Conservation (phyloP, 2,797 vertebrate species). For the Typhlichthys eigenmanni region DNA sequence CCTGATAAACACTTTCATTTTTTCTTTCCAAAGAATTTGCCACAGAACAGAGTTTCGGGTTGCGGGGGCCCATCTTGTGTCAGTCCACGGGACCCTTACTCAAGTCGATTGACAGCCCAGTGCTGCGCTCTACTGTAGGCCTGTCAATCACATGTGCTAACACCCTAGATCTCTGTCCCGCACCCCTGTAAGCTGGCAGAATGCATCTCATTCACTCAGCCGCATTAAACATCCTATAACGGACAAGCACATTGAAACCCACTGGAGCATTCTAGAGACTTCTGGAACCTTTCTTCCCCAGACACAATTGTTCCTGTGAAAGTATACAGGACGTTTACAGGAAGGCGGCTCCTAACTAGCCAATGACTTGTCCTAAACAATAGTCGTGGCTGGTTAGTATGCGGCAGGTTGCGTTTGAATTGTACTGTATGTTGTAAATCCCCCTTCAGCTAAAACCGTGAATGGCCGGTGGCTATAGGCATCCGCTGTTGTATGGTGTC, state of each 20-base stretch:
- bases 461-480: slow-evolving; percentile 55
- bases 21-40: slow-evolving; percentile 30
- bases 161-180: slow-evolving; percentile 57
- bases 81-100: slow-evolving; percentile 41
- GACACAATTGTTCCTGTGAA: slow-evolving; percentile 60
- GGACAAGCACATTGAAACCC: slow-evolving; percentile 66
- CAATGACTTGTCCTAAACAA: slow-evolving; percentile 65
- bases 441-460: slow-evolving; percentile 53
- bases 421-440: slow-evolving; percentile 63
- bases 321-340: slow-evolving; percentile 57
- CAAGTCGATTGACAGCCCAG: slow-evolving; percentile 54
- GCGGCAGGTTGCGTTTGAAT: slow-evolving; percentile 47
- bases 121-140: slow-evolving; percentile 43
- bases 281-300: slow-evolving; percentile 61
- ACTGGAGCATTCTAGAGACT: slow-evolving; percentile 71
- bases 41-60: slow-evolving; percentile 45
- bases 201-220: slow-evolving; percentile 56
- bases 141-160: slow-evolving; percentile 56
- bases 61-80: slow-evolving; percentile 29
- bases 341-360: slow-evolving; percentile 63
- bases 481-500: slow-evolving; percentile 38
- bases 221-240: slow-evolving; percentile 59
- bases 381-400: slow-evolving; percentile 66
- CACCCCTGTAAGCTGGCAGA: slow-evolving; percentile 38
- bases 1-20: slow-evolving; percentile 12